Conservation (phyloP, 2,888 invertebrate species). For the Dicroscelio sp. region DNA sequence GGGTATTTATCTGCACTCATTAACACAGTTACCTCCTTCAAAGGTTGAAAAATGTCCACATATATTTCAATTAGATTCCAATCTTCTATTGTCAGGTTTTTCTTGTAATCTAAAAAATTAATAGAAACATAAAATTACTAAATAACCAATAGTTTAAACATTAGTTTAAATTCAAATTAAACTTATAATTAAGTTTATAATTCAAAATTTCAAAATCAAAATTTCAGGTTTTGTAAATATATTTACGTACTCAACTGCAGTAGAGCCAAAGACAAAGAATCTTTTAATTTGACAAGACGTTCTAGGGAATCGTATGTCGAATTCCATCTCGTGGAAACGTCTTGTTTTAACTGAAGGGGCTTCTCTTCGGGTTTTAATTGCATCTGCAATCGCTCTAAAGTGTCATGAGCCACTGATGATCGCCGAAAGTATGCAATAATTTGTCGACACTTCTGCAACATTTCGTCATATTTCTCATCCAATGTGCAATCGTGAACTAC, state of each 20-base stretch:
- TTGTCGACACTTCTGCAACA: background rate
- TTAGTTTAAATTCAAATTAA: no score
- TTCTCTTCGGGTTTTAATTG: background rate
- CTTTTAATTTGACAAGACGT: background rate
- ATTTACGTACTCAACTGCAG: no score
- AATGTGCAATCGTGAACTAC: background rate
- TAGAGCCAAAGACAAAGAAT: no score
- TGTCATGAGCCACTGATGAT: no score
- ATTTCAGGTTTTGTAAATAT: no score
- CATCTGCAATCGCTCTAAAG: background rate
- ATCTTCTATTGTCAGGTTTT: no score
- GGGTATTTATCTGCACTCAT: conserved; percentile 49
- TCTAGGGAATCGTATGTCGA: background rate
- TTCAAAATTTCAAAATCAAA: no score
- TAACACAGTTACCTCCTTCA: conserved; percentile 33
- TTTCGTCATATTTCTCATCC: background rate
- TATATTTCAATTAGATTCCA: conserved; percentile 27
- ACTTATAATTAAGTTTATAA: no score
- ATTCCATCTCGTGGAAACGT: background rate
- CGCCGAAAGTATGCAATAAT: background rate
- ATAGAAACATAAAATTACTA: no score
- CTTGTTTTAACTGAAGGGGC: background rate
- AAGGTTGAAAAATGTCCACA: conserved; percentile 33
- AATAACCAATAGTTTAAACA: no score
- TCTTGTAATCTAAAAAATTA: no score